Percentiles rank a stretch among this genome's conserved stretches.
Evolutionary conservation across 1,140 invertebrate species (phyloP).

Genomic region (Plectus sambesii): DNA sequence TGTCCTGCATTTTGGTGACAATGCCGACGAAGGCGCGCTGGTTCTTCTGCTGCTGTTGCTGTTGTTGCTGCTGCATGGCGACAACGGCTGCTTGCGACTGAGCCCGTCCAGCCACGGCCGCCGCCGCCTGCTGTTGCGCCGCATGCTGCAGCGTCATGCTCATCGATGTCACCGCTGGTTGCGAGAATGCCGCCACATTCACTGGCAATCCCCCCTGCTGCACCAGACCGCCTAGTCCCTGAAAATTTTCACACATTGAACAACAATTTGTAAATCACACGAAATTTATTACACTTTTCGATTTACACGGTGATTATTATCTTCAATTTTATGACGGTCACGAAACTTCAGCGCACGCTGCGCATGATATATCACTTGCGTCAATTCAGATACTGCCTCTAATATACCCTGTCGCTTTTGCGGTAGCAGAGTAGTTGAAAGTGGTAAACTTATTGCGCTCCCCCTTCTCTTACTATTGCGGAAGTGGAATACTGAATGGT

Average conservation of each 20-base stretch:
- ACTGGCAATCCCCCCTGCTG: slow-evolving; percentile 43
- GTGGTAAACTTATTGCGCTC: no score
- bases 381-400: no score
- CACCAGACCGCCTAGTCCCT: slow-evolving; percentile 37
- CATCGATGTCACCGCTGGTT: slow-evolving; percentile 23
- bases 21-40: slow-evolving; percentile 82
- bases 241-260: slow-evolving; percentile 5
- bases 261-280: no score
- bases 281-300: no score
- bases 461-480: no score
- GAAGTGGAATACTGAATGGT: not conserved
- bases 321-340: no score
- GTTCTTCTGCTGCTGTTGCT: slow-evolving; percentile 51
- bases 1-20: slow-evolving; percentile 84
- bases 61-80: slow-evolving; percentile 29
- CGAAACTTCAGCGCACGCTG: no score
- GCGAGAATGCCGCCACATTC: slow-evolving; percentile 36
- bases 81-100: slow-evolving; percentile 37
- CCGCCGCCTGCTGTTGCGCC: slow-evolving; percentile 24
- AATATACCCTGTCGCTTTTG: no score
- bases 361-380: no score
- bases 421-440: no score
- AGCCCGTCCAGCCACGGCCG: slow-evolving; percentile 33
- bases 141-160: slow-evolving; percentile 32
- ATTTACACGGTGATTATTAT: no score